These are phyloP conservation scores for Rhamphomyia laevipes DNA, from an alignment of 2,888 invertebrate species.

Conservation along the genomic window DNA sequence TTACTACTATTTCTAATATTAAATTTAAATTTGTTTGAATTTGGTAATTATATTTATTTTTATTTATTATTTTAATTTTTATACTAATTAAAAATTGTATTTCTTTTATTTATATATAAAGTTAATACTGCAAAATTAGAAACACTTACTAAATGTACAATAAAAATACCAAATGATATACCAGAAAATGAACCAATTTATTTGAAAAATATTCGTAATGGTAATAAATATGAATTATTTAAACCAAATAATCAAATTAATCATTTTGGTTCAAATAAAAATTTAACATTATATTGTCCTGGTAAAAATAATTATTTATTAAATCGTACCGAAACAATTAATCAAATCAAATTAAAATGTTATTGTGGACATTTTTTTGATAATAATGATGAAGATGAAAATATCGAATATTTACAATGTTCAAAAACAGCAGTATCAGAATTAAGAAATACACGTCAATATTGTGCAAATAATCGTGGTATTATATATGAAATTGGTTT, in stretches of 20 bases:
- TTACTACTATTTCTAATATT: no score
- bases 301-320: constrained; percentile 18
- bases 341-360: constrained; percentile 13
- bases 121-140: no score
- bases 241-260: constrained; percentile 16
- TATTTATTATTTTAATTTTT: no score
- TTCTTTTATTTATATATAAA: no score
- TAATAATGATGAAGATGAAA: constrained; percentile 1
- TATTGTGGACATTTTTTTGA: constrained; percentile 8
- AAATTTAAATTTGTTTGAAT: no score
- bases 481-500: constrained; percentile 21
- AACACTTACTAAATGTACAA: not conserved
- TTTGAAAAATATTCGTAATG: constrained; percentile 1
- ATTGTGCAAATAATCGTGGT: constrained; percentile 23
- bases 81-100: no score
- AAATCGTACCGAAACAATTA: constrained; percentile 1
- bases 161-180: constrained; percentile 1
- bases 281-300: constrained; percentile 19
- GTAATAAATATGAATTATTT: constrained; percentile 15
- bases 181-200: constrained; percentile 5
- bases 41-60: no score
- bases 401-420: constrained; percentile 15
- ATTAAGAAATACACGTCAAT: constrained; percentile 19
- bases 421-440: constrained; percentile 16
- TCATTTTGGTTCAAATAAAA: constrained; percentile 12